A percentile compares a stretch with the other conserved stretches of the same genome.
phyloP scores from a whole-genome alignment of 64 coral and sea anemone genomes.

The Actinia equina region DNA sequence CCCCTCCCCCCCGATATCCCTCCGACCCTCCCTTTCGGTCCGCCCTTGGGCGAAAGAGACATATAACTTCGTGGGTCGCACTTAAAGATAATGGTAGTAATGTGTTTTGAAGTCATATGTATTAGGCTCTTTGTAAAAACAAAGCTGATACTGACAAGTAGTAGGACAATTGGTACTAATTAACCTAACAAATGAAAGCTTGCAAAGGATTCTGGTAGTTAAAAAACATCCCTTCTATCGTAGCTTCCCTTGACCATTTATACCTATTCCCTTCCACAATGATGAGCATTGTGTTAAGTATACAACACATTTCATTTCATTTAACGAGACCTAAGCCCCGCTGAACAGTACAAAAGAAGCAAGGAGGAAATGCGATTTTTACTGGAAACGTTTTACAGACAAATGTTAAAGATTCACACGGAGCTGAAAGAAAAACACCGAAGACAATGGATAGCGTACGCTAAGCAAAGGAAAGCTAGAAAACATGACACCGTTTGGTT shows the following conservation, averaged over 20 bases:
- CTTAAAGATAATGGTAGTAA: too few species aligned
- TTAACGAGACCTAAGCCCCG: background rate
- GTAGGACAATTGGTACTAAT: too few species aligned
- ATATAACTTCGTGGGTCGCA: too few species aligned
- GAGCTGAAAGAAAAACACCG: constrained; percentile 34
- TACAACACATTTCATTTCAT: background rate
- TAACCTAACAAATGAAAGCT: too few species aligned
- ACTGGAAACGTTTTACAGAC: constrained; percentile 42
- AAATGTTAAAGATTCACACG: constrained; percentile 13
- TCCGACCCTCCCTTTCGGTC: too few species aligned
- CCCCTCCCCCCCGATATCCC: too few species aligned
- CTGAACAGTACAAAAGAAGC: constrained; percentile 9
- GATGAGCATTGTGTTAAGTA: background rate
- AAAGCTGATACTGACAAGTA: too few species aligned
- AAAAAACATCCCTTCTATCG: too few species aligned
- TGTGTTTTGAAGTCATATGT: too few species aligned
- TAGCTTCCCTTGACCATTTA: background rate
- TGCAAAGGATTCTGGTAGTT: too few species aligned
- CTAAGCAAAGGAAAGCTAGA: background rate
- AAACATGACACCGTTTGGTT: background rate
- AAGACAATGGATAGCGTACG: background rate
- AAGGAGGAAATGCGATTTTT: constrained; percentile 23
- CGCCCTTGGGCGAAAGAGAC: too few species aligned
- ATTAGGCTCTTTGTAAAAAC: too few species aligned
- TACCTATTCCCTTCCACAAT: background rate